Conservation (phyloP, 2,113 vertebrate species). For the Mormoops blainvillei region DNA sequence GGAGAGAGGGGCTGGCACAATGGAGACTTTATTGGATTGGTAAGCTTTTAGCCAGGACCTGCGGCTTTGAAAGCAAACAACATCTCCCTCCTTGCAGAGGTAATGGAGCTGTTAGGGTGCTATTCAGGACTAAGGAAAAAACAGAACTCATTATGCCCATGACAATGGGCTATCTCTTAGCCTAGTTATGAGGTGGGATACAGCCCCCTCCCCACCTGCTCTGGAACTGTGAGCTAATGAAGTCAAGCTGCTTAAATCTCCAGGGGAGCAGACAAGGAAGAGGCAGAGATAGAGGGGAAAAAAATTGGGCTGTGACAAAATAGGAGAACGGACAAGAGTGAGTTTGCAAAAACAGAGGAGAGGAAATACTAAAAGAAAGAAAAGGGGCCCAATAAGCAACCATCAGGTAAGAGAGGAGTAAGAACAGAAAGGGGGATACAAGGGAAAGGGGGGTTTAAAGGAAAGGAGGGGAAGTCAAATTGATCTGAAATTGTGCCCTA, state of each 20-base stretch:
- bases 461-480: not conserved
- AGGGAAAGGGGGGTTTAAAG: not conserved
- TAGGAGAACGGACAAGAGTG: not conserved
- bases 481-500: not conserved
- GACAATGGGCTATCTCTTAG: slow-evolving; percentile 10
- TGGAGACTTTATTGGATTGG: not conserved
- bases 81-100: not conserved
- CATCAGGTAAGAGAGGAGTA: not conserved
- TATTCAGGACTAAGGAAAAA: slow-evolving; percentile 38
- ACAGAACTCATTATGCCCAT: not conserved
- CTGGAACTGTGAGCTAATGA: not conserved
- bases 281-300: not conserved
- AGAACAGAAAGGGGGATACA: not conserved
- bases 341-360: not conserved
- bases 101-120: slow-evolving; percentile 21
- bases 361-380: not conserved
- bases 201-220: not conserved
- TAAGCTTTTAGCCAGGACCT: not conserved
- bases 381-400: not conserved
- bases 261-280: not conserved
- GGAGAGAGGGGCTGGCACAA: not conserved
- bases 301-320: not conserved
- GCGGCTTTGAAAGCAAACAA: slow-evolving; percentile 46
- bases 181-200: not conserved
- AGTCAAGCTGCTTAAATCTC: not conserved